Base-by-base conservation (phyloP, 1,140 invertebrate species). In the Tetramorium alpestre region DNA sequence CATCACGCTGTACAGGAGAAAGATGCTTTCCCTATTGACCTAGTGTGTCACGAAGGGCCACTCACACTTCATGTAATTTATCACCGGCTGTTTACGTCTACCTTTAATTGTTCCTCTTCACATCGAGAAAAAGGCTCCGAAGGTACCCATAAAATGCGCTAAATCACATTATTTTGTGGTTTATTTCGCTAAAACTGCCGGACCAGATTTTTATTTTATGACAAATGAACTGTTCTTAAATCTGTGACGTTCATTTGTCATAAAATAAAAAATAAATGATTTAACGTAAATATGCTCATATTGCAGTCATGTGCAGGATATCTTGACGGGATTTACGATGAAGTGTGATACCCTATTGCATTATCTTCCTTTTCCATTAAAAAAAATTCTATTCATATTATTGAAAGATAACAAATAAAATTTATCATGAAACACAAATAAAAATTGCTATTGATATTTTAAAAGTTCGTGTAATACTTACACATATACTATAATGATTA, bases 1-100 rank as follows among this genome's bases (percentile, higher is more conserved):
- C 77, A 62, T 11, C 54, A 18, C 13, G 22, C 44, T 33, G 54
- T 56, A 49, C 3, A 64, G 54, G 22, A 86, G 77, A 86, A 86
- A 86, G 85, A 82, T 77, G 65, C 33, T 64, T 86, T 82, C 56
- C 41, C 65, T 56, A 41, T 28, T 86, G 77, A 81, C 51, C 85
- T 47, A 84, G 41, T 72, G 41, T 58, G 69, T 60, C 69, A 82
- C 25, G 41, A 47, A 72, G 44, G 69, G 11, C 80, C 54, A 73
- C 25, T 72, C 25, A 10, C 69, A 18, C 69, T 75, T 84, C 54
- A 41, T 75, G 54, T 69, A 69, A 84, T 84, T 84, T 84, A 84
- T 84, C 41, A 44, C 54, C 69, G 8, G 54, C 54, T 75, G 80
- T 84, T 84, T 84, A 84, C 25, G 80, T 84, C 54, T 22, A 60